Evolutionary conservation across 1,140 invertebrate genomes (phyloP).

Genomic region (Gryon sp.): DNA sequence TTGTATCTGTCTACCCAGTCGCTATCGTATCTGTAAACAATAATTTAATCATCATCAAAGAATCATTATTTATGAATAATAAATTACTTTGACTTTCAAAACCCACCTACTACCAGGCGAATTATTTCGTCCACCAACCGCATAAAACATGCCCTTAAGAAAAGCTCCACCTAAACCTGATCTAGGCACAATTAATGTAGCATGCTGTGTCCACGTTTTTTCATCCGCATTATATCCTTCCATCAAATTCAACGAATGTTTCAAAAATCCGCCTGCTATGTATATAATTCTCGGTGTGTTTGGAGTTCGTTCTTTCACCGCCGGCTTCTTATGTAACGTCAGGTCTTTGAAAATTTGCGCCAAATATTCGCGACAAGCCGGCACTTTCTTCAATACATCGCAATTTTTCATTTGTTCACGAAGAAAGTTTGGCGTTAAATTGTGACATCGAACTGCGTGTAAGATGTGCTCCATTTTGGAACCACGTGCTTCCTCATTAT

Average conservation of each 20-base stretch:
- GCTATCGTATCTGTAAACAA: conserved; percentile 71
- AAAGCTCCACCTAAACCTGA: conserved; percentile 94
- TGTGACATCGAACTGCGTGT: conserved; percentile 92
- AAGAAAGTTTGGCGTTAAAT: conserved; percentile 92
- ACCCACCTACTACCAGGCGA: conserved; percentile 87
- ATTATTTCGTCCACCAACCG: conserved; percentile 94
- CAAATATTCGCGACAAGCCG: conserved; percentile 93
- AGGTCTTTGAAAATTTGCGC: conserved; percentile 94
- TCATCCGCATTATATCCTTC: conserved; percentile 94
- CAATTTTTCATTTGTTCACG: conserved; percentile 95
- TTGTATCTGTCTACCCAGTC: conserved; percentile 84
- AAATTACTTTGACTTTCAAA: too few relatives aligned
- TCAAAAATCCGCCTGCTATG: conserved; percentile 92
- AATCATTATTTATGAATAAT: background rate
- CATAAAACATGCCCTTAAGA: conserved; percentile 92
- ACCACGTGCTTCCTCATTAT: conserved; percentile 90
- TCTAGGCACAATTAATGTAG: conserved; percentile 88
- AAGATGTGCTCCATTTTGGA: conserved; percentile 93
- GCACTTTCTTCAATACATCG: conserved; percentile 91
- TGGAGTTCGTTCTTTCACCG: conserved; percentile 90
- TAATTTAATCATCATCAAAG: conserved; percentile 3
- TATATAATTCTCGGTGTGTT: conserved; percentile 93
- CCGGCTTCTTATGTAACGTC: conserved; percentile 89
- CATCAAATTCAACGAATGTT: conserved; percentile 90
- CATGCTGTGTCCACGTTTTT: conserved; percentile 88